These are phyloP conservation scores for Clarias pachynema DNA, from an alignment of 2,797 vertebrate genomes.

Conservation along the genomic window DNA sequence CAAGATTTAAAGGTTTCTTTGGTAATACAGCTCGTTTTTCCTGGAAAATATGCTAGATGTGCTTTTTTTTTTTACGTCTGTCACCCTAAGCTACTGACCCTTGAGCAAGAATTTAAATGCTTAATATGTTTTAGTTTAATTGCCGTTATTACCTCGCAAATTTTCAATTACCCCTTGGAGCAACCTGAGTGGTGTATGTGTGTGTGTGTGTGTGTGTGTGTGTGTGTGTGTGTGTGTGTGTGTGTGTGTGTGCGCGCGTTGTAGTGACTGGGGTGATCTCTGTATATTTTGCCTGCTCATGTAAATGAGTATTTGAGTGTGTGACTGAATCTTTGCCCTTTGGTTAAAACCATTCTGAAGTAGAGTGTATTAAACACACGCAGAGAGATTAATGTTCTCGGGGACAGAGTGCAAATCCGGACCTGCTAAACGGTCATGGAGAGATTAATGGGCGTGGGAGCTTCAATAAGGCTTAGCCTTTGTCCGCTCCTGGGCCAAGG, in stretches of 20 bases:
- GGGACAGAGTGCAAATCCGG: constrained; percentile 49
- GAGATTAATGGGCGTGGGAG: constrained; percentile 63
- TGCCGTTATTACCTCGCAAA: not conserved
- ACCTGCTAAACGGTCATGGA: constrained; percentile 51
- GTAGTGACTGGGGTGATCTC: not conserved
- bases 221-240: not conserved
- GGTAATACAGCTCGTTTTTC: not conserved
- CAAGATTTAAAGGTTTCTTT: not conserved
- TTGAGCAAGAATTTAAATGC: not conserved
- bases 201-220: not conserved
- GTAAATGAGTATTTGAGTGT: not conserved
- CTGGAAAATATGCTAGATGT: not conserved
- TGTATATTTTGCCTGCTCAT: not conserved
- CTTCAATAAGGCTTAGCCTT: constrained; percentile 46
- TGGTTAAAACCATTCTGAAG: constrained; percentile 7
- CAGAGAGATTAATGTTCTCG: constrained; percentile 61
- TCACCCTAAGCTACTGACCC: not conserved
- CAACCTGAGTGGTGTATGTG: not conserved
- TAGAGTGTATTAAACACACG: constrained; percentile 61
- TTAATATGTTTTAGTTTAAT: not conserved
- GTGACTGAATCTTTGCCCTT: not conserved
- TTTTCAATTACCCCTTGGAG: not conserved
- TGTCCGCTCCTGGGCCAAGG: constrained; percentile 60
- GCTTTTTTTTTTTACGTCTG: not conserved
- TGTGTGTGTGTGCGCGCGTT: not conserved